These are phyloP conservation scores for Benthosema pterotum DNA, from an alignment of 2,797 vertebrate species.

Conservation along the genomic window DNA sequence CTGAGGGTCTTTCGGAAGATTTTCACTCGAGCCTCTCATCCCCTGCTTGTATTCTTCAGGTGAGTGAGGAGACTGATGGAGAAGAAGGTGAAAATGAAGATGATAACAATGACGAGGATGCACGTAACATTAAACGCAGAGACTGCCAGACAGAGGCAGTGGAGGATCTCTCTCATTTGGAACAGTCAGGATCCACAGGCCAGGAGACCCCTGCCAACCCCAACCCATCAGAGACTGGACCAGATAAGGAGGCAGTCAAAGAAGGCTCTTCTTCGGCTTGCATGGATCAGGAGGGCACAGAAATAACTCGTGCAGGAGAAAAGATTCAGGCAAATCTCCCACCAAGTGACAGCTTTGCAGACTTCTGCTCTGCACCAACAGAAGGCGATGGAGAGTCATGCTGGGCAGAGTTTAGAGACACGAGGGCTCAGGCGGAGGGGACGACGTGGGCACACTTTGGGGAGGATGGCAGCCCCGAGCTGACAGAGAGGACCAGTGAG, in stretches of 20 bases:
- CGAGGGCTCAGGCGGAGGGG: slow-evolving; percentile 61
- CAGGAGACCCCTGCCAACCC: slow-evolving; percentile 71
- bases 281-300: slow-evolving; percentile 3
- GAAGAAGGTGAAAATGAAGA: slow-evolving; percentile 64
- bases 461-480: slow-evolving; percentile 71
- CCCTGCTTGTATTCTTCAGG: slow-evolving; percentile 41
- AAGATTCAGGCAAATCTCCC: slow-evolving; percentile 76
- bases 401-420: slow-evolving; percentile 88
- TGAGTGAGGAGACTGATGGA: slow-evolving; percentile 51
- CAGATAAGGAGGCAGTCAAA: slow-evolving; percentile 24
- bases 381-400: slow-evolving; percentile 73
- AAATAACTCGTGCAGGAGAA: slow-evolving; percentile 32
- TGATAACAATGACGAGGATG: slow-evolving; percentile 54
- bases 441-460: slow-evolving; percentile 83
- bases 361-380: slow-evolving; percentile 90
- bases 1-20: slow-evolving; percentile 69
- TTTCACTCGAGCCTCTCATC: slow-evolving; percentile 74
- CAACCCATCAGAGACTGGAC: slow-evolving; percentile 38
- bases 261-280: slow-evolving; percentile 20
- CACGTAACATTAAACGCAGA: slow-evolving; percentile 38
- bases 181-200: slow-evolving; percentile 33
- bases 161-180: slow-evolving; percentile 11
- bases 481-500: slow-evolving; percentile 69
- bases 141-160: slow-evolving; percentile 25
- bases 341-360: slow-evolving; percentile 91